phyloP scores from a whole-genome alignment of 64 coral and sea anemone genomes.

The Actinia equina region DNA sequence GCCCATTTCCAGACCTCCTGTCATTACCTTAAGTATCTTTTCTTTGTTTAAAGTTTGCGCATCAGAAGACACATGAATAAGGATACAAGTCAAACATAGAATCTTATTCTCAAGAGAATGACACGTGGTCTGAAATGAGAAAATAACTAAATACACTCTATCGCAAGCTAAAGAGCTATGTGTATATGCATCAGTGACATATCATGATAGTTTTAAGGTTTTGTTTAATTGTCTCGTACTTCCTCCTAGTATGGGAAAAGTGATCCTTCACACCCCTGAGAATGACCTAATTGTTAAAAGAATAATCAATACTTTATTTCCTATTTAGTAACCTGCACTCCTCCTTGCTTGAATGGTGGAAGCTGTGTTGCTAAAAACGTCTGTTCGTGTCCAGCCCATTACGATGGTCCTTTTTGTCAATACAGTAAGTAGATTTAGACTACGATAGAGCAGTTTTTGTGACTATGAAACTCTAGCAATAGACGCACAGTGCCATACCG shows the following conservation, averaged over 20 bases:
- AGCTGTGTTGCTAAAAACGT: conserved; percentile 45
- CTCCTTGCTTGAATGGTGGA: conserved; percentile 65
- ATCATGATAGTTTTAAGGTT: too few species aligned
- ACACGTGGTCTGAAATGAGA: too few species aligned
- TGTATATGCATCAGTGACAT: too few species aligned
- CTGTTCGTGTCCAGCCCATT: conserved; percentile 42
- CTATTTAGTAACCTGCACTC: conserved; percentile 49
- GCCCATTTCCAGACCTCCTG: too few species aligned
- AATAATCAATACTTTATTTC: too few species aligned
- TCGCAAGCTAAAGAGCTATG: too few species aligned
- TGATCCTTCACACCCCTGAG: conserved; percentile 25
- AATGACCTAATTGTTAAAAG: conserved; percentile 24
- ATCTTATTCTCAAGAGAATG: neutral
- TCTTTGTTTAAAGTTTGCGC: neutral
- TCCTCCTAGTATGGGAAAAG: too few species aligned
- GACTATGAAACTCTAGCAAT: too few species aligned
- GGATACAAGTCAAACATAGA: neutral
- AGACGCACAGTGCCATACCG: too few species aligned
- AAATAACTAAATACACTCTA: conserved; percentile 20
- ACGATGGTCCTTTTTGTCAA: conserved; percentile 34
- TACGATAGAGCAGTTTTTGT: too few species aligned
- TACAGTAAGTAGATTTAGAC: conserved; percentile 18
- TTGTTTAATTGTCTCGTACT: too few species aligned
- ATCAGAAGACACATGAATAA: conserved; percentile 6
- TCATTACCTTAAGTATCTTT: neutral